A percentile compares a stretch with the other conserved stretches of the same genome.
These are phyloP conservation scores for Hiodon alosoides DNA, from an alignment of 2,113 vertebrate species.

Conservation along the genomic window DNA sequence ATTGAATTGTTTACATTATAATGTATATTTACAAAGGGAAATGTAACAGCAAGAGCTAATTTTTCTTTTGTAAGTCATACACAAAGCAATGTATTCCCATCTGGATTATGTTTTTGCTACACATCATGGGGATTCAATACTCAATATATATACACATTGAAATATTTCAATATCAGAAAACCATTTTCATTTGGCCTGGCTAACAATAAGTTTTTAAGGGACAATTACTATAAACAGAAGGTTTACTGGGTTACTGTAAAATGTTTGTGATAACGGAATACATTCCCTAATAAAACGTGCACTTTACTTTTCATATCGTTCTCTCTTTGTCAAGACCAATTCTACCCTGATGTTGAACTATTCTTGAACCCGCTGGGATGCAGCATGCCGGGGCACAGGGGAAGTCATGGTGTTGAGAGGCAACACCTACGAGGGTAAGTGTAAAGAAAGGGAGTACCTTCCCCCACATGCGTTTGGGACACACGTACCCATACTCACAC, in stretches of 20 bases:
- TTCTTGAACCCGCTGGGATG: too few species aligned
- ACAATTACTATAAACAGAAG: neutral
- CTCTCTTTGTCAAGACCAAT: too few species aligned
- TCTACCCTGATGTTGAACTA: too few species aligned
- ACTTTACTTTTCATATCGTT: too few species aligned
- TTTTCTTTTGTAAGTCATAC: too few species aligned
- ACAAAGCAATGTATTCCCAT: too few species aligned
- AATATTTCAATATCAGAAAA: neutral
- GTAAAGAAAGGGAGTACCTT: neutral
- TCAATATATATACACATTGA: neutral
- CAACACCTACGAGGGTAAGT: neutral
- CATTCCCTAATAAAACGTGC: neutral
- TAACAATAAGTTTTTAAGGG: neutral
- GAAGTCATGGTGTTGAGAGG: neutral
- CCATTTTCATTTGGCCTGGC: neutral
- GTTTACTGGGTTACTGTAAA: neutral
- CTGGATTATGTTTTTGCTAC: neutral
- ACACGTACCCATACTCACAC: conserved; percentile 11
- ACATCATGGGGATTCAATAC: neutral
- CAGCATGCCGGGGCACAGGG: too few species aligned
- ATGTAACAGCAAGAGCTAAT: too few species aligned
- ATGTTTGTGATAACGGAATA: neutral
- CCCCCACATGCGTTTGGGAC: neutral
- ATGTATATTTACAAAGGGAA: too few species aligned
- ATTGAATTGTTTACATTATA: too few species aligned